Base-by-base conservation (phyloP, 2,797 vertebrate genomes). In the Neosilurus mollespiculum region DNA sequence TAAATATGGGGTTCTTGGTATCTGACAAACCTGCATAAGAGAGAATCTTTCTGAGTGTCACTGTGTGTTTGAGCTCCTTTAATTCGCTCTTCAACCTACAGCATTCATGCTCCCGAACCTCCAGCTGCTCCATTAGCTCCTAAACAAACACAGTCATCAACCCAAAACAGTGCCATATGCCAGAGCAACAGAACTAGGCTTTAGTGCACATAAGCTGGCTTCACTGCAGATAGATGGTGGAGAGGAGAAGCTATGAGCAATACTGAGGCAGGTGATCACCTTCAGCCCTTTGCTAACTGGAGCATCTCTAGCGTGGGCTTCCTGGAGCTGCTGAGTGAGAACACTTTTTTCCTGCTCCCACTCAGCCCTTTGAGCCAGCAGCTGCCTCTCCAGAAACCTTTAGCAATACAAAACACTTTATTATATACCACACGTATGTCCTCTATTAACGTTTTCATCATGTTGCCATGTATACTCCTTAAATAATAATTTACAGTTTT, bases 381-480 rank as follows among this genome's bases (percentile, higher is more conserved):
- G 87, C 88, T 95, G 95, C 54, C 80, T 89, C 90, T 95, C 95
- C 89, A 95, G 85, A 79, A 95, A 90, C 90, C 95, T 95, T 85
- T 9, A 70, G 16, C 30, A 59, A 51, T 34, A 83, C 49, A 24
- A 53, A 15, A 78, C 34, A 75, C 30, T 49, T 30, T 58, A 34
- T 80, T 43, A 79, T 37, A 2, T n/a, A 26, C 65, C 22, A 67
- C 16, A 30, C 1, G 75, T 37, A 51, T 22, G 10, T 51, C 26
- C 18, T 3, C 2, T 24, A 24, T 61, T 61, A 37, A 18, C 54
- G 67, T n/a, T 43, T 34, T 37, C 8, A 6, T 2, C 18, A 56
- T 73, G 11, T 15, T 72, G 43, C 12, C 34, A 43, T 43, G 37
- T 43, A 43, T 70, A 53, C 43, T 4, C 11, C 43, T 51, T 71